Base-by-base conservation (phyloP, 2,797 vertebrate species). In the Eleutherodactylus coqui region DNA sequence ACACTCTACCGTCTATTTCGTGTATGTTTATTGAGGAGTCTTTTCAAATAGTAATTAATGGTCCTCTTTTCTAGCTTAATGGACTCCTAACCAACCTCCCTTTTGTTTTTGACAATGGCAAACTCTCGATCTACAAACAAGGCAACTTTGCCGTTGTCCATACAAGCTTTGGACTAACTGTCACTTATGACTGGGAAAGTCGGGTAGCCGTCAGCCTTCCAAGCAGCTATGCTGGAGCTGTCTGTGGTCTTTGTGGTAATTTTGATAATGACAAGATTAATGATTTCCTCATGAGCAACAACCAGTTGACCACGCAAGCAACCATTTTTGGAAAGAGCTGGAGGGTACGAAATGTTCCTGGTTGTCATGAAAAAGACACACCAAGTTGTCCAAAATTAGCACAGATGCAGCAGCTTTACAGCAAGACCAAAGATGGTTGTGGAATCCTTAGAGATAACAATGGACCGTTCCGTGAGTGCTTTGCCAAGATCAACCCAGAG, bases 221-320 rank as follows among this genome's bases (percentile, higher is more conserved):
- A 19, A 91, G 90, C 62, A 89, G 80, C 72, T 97, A 96, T 14
- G 79, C 89, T 6, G 91, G 88, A 2, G 29, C 91, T 0, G 87
- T 96, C 0, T 96, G 94, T 0, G 96, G 96, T 64, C 95, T 96
- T 29, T 96, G 96, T 0, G 95, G 96, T 1, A 95, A 96, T 91
- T 95, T 92, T 89, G 92, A 94, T 0, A 92, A 92, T 0, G 67
- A 92, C 0, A 0, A n/a, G 0, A 27, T 75, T 0, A 92, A 96
- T 0, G 94, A 96, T 41, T 88, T 95, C 55, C 91, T 29, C 34
- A 91, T 89, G 75, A 94, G 89, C 72, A 87, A 89, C 0, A 92
- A 90, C 4, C 27, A 4, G 3, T 53, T 78, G 29, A 78, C 91
- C 0, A 51, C 90, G 1, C 67, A 88, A 5, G 78, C 90, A 0